These are phyloP conservation scores for Clavelina lepadiformis DNA, from an alignment of 23 tunicate genomes.

Conservation along the genomic window DNA sequence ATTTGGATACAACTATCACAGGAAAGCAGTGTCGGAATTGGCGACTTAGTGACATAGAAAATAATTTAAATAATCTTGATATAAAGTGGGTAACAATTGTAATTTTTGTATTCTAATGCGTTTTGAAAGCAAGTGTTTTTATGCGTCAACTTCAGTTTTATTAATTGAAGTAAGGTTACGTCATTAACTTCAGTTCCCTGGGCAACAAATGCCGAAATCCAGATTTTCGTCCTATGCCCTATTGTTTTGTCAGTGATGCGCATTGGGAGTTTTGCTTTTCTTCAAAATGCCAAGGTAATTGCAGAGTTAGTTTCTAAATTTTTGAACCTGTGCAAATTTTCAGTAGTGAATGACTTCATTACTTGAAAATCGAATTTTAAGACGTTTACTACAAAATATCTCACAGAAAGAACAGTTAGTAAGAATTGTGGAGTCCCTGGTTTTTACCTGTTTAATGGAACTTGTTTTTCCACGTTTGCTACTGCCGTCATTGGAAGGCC, in stretches of 20 bases:
- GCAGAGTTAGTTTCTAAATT: neutral
- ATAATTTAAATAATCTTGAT: too few relatives aligned
- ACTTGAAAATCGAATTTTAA: too few relatives aligned
- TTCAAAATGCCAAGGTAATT: slow-evolving; percentile 30
- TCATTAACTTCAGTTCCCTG: slow-evolving; percentile 3
- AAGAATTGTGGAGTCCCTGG: slow-evolving; percentile 27
- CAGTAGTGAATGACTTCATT: too few relatives aligned
- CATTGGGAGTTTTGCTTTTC: slow-evolving; percentile 54
- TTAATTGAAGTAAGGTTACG: neutral
- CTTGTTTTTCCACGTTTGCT: slow-evolving; percentile 12
- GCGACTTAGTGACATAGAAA: slow-evolving; percentile 4
- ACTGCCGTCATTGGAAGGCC: neutral
- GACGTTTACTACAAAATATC: too few relatives aligned
- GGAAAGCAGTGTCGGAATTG: slow-evolving; percentile 24
- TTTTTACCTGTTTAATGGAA: slow-evolving; percentile 12
- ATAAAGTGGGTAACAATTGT: slow-evolving; percentile 2
- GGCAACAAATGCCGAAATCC: slow-evolving; percentile 33
- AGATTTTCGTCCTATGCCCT: slow-evolving; percentile 30
- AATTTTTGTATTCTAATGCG: neutral
- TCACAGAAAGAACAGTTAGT: neutral
- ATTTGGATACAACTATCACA: slow-evolving; percentile 6
- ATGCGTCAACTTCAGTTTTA: neutral
- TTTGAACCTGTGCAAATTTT: too few relatives aligned
- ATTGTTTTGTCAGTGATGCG: slow-evolving; percentile 42
- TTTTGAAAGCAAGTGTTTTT: neutral